Percentiles rank a stretch among this genome's conserved stretches.
These are phyloP conservation scores for Myiozetetes cayanensis DNA, from an alignment of 2,113 vertebrate genomes.

Conservation along the genomic window DNA sequence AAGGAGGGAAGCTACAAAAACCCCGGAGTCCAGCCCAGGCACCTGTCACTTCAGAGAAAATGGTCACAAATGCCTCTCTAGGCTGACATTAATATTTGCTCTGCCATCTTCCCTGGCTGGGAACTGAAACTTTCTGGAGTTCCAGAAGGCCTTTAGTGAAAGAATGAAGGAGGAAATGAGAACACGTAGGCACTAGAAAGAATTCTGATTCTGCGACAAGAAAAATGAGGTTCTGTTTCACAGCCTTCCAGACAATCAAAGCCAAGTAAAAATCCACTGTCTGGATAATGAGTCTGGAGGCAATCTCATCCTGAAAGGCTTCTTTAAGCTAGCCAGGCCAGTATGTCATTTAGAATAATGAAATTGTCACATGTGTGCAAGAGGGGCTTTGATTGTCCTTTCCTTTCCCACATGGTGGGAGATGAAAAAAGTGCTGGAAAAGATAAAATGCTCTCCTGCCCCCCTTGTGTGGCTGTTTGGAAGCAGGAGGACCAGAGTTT, in stretches of 20 bases:
- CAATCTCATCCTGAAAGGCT: not conserved
- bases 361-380: not conserved
- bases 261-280: constrained; percentile 3
- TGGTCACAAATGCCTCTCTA: not conserved
- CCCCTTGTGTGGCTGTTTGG: not conserved
- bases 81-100: not conserved
- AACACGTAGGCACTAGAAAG: not conserved
- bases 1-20: not conserved
- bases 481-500: not conserved
- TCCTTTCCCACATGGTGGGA: not conserved
- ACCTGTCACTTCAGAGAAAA: not conserved
- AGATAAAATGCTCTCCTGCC: not conserved
- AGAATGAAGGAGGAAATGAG: constrained; percentile 22
- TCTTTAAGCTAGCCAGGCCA: not conserved
- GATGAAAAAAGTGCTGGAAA: not conserved
- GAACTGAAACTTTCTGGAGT: constrained; percentile 4
- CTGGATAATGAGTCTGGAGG: constrained; percentile 14
- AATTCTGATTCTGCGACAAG: not conserved
- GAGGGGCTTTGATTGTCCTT: not conserved
- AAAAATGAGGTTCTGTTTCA: constrained; percentile 26
- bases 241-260: constrained; percentile 1
- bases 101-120: not conserved
- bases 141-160: constrained; percentile 23
- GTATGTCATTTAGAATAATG: constrained; percentile 6
- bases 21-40: not conserved